Evolutionary conservation across 2,888 invertebrate species (phyloP), one percentile per base, ranked within the genome.

Genomic region (Scotopteryx bipunctaria): DNA sequence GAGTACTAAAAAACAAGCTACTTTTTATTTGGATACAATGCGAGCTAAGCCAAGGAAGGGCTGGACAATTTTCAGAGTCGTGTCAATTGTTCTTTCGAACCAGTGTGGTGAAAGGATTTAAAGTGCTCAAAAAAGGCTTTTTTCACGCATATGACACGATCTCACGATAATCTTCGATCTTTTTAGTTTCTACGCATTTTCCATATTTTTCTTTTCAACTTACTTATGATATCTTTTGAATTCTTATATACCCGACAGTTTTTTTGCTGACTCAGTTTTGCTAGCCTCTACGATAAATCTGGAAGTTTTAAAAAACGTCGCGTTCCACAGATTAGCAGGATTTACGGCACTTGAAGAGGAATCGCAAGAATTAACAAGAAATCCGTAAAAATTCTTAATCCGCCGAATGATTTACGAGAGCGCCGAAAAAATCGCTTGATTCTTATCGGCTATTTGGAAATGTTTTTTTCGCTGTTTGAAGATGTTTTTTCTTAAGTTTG

Each of bases 281-380:
- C 25, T 21, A 13, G 42, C 29, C 23, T 31, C 17, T 35, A 46
- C 47, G 43, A 63, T 59, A 57, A 63, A 63, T 63, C 49, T 48
- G 38, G 42, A 59, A 60, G 44, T 63, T 63, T 31, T 50, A 45
- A 58, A 51, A 63, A 63, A 60, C 47, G 60, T 63, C 58, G 27
- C 57, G 53, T 51, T 57, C 51, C 45, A 46, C 32, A 53, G 63
- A 63, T 60, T 60, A 63, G 60, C 46, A 49, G 48, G 49, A 63
- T 63, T 63, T 60, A 63, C 51, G 44, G 55, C 58, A 49, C 44
- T 51, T 42, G 14, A 29, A 51, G 46, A 56, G 38, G 36, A 56
- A 59, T 57, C 51, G 58, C 58, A 32, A 57, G 60, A 63, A 57
- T 63, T 60, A 63, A 59, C 53, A 55, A 45, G 40, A 47, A 60